A percentile compares a stretch with the other conserved stretches of the same genome.
Evolutionary conservation across 2,113 vertebrate species (phyloP).

Genomic region (Halichoerus grypus): DNA sequence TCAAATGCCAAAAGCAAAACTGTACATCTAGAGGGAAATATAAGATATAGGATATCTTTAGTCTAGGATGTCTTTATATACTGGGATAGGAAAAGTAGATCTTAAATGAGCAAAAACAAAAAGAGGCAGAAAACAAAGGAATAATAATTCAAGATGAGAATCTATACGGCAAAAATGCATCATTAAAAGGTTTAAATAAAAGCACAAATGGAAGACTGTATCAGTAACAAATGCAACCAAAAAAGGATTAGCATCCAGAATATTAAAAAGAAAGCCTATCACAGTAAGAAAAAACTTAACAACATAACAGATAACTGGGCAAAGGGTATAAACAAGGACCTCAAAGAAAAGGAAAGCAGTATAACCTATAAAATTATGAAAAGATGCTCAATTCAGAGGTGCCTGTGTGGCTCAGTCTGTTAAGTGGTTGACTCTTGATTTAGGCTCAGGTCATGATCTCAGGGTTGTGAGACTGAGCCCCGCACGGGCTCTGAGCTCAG

Average conservation of each 20-base stretch:
- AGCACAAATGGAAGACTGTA: not conserved
- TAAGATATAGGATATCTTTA: not conserved
- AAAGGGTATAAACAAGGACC: not conserved
- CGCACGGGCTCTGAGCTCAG: not conserved
- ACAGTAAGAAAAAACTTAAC: not conserved
- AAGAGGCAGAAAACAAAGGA: not conserved
- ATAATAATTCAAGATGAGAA: slow-evolving; percentile 7
- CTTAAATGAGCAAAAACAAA: not conserved
- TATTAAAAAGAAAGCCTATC: not conserved
- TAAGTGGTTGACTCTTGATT: not conserved
- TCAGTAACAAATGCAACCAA: not conserved
- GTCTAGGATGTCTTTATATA: not conserved
- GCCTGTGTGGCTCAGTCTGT: not conserved
- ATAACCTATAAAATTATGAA: not conserved
- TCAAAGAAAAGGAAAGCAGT: not conserved
- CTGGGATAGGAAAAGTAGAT: not conserved
- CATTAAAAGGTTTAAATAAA: not conserved
- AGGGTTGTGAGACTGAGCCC: not conserved
- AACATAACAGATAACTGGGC: not conserved
- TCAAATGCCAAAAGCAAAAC: not conserved
- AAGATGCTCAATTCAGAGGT: not conserved
- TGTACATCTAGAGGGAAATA: not conserved
- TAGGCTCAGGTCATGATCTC: not conserved
- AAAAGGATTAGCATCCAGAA: not conserved
- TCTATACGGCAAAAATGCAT: not conserved